phyloP scores from a whole-genome alignment of 2,888 invertebrate species.

The Drosophila peninsularis region DNA sequence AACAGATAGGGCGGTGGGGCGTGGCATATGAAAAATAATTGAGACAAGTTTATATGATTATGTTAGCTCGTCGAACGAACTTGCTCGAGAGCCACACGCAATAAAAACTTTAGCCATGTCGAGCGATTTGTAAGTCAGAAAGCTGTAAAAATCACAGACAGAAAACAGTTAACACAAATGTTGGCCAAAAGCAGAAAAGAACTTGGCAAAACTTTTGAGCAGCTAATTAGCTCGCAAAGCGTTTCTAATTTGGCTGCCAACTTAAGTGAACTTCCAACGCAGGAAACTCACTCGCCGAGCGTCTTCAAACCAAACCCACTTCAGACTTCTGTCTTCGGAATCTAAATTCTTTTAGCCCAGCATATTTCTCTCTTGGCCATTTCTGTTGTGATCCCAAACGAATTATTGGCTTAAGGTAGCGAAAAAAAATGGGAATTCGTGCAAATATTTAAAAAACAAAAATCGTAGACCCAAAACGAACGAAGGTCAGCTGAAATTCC shows the following conservation, averaged over 20 bases:
- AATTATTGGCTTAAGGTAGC: not conserved
- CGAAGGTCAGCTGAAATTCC: not conserved
- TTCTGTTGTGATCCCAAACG: constrained; percentile 6
- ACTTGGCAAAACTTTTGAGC: constrained; percentile 48
- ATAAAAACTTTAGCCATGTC: constrained; percentile 56
- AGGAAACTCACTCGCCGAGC: constrained; percentile 35
- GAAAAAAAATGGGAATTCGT: constrained; percentile 15
- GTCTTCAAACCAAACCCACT: constrained; percentile 16
- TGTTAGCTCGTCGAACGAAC: constrained; percentile 50
- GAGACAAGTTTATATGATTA: constrained; percentile 79
- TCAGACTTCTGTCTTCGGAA: constrained; percentile 40
- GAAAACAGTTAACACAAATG: constrained; percentile 66
- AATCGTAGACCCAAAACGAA: constrained; percentile 9
- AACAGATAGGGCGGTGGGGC: constrained; percentile 67
- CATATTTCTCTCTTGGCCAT: constrained; percentile 45
- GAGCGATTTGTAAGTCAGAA: constrained; percentile 71
- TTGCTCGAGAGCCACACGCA: constrained; percentile 66
- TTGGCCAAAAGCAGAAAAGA: not conserved
- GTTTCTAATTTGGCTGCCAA: constrained; percentile 49
- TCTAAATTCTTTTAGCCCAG: constrained; percentile 10
- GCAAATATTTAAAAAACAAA: constrained; percentile 25
- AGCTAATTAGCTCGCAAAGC: constrained; percentile 70
- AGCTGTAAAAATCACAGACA: constrained; percentile 77
- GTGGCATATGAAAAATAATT: constrained; percentile 78
- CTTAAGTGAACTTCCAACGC: constrained; percentile 61